Base-by-base conservation (phyloP, 2,113 vertebrate genomes). In the Jacana jacana region DNA sequence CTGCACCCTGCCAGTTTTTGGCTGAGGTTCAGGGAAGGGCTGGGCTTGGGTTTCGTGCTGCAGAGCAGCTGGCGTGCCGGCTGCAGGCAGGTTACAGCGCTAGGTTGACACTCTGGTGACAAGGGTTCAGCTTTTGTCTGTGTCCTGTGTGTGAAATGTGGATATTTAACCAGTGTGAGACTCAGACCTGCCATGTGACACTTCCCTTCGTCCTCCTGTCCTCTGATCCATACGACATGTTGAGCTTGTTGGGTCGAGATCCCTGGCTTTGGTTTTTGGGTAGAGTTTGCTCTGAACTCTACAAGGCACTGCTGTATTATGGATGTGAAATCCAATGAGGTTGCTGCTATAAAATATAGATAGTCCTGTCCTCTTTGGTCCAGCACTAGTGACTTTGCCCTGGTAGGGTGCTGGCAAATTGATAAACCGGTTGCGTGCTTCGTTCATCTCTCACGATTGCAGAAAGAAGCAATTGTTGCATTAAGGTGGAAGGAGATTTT, bases 51-150 rank as follows among this genome's bases (percentile, higher is more conserved):
- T 90, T 91, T 91, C 3, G 0, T 76, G 51, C 64, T 0, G 2
- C 42, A 33, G 68, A 93, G 58, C 86, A 93, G 66, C 75, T 49
- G 71, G 73, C 77, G 31, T 0, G 0, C 28, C 0, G 0, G 39
- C 76, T 28, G 39, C 0, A 4, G 33, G 44, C 48, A 24, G 37
- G 30, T 78, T 82, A 75, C 82, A 52, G 51, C 0, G 0, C 19
- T 55, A 63, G 64, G 20, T 0, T 83, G 75, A 48, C 39, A 10
- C 30, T 31, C 4, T 0, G 37, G n/a, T 81, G 20, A 30, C 2
- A 27, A 52, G 37, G 10, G 14, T 64, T 64, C 0, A 0, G 24
- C 77, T 83, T 76, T 51, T 55, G 18, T n/a, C 61, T 60, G 48
- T 24, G 12, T 37, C 52, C 30, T 51, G 46, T 18, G 31, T 65